These are phyloP conservation scores for Triplophysa tibetana DNA, from an alignment of 2,113 vertebrate genomes.

Conservation along the genomic window DNA sequence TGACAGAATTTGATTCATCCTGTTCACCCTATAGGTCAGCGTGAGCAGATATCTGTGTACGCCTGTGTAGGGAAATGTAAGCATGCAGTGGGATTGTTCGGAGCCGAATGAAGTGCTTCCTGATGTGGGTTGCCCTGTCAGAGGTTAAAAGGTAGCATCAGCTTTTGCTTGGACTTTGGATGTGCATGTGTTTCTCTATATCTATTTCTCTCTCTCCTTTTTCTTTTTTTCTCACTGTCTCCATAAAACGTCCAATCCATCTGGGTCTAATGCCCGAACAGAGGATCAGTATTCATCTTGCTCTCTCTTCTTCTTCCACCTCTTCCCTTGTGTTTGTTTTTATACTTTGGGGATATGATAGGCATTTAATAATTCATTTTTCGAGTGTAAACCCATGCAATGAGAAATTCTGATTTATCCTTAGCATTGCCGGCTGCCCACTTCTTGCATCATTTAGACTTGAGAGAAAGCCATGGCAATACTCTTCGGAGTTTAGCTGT, in stretches of 20 bases:
- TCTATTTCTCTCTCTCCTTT: conserved; percentile 12
- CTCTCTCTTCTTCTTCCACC: conserved; percentile 52
- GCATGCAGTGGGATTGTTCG: conserved; percentile 25
- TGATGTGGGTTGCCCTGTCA: conserved; percentile 39
- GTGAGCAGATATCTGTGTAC: conserved; percentile 32
- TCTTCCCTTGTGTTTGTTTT: conserved; percentile 74
- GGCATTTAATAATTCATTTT: conserved; percentile 81
- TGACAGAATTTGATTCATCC: conserved; percentile 45
- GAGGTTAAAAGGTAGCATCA: conserved; percentile 65
- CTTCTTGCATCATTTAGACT: conserved; percentile 78
- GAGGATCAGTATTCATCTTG: conserved; percentile 64
- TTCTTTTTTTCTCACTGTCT: conserved; percentile 6
- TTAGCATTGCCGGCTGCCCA: conserved; percentile 71
- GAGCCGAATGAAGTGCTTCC: conserved; percentile 28
- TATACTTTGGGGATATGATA: conserved; percentile 79
- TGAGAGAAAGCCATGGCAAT: conserved; percentile 62
- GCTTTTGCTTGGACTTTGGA: conserved; percentile 35
- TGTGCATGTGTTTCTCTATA: conserved; percentile 50
- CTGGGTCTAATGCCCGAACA: conserved; percentile 51
- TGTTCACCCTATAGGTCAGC: conserved; percentile 38
- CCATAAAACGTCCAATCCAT: conserved; percentile 57
- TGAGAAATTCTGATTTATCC: conserved; percentile 84
- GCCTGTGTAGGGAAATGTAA: conserved; percentile 43
- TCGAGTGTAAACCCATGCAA: conserved; percentile 78
- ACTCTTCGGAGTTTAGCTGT: conserved; percentile 70